Percentiles rank a stretch among this genome's conserved stretches.
These are phyloP conservation scores for Melanophora roralis DNA, from an alignment of 2,888 invertebrate genomes.

Conservation along the genomic window DNA sequence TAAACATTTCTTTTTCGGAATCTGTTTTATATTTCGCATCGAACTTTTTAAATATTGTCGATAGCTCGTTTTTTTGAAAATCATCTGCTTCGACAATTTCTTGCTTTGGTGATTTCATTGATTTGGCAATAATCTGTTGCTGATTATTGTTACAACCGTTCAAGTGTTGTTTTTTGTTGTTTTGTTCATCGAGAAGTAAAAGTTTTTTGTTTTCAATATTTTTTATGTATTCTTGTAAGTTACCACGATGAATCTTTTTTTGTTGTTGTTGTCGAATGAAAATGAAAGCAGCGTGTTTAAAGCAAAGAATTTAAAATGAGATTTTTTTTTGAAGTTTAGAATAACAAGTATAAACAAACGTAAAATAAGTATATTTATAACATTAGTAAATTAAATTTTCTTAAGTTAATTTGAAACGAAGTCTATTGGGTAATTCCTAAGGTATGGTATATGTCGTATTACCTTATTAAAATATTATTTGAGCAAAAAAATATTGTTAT, in stretches of 20 bases:
- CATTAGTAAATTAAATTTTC: too few species aligned
- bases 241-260: slow-evolving; percentile 76
- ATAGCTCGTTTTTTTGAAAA: slow-evolving; percentile 62
- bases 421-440: too few species aligned
- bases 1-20: slow-evolving; percentile 70
- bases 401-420: too few species aligned
- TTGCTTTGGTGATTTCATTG: slow-evolving; percentile 54
- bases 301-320: neutral
- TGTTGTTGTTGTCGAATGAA: neutral
- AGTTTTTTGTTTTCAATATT: slow-evolving; percentile 75
- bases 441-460: too few species aligned
- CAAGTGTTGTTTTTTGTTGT: slow-evolving; percentile 41
- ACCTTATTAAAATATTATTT: too few species aligned
- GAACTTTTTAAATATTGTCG: slow-evolving; percentile 81
- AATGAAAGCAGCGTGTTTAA: neutral
- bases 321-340: neutral
- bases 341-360: too few species aligned
- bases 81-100: slow-evolving; percentile 46
- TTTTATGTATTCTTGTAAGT: slow-evolving; percentile 74
- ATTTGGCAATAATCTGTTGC: slow-evolving; percentile 55
- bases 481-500: too few species aligned
- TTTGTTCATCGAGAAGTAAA: slow-evolving; percentile 54
- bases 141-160: slow-evolving; percentile 48
- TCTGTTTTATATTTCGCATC: slow-evolving; percentile 78
- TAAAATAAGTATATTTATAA: too few species aligned